These are phyloP conservation scores for Solenodon paradoxus DNA, from an alignment of 2,113 vertebrate species.

Conservation along the genomic window DNA sequence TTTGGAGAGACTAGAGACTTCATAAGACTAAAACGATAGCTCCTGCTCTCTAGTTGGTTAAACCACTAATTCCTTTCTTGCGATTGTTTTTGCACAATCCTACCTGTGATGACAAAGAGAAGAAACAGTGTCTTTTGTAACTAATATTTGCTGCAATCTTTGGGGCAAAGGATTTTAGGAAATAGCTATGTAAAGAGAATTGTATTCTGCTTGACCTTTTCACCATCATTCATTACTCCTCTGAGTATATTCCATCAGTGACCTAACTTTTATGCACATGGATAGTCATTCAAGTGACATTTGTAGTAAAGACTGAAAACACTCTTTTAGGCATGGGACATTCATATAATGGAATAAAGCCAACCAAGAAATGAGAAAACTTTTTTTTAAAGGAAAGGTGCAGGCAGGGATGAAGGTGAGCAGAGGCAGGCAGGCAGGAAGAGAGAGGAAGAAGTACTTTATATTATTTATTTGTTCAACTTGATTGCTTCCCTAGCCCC, in stretches of 20 bases:
- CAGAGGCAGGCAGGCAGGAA: too few relatives aligned
- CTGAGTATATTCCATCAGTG: background rate
- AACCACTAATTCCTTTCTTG: background rate
- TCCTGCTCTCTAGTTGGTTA: background rate
- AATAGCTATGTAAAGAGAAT: background rate
- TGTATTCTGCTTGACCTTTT: background rate
- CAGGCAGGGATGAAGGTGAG: too few relatives aligned
- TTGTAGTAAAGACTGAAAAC: background rate
- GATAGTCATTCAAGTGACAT: background rate
- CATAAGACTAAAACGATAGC: background rate
- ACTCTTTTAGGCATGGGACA: background rate
- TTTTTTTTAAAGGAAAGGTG: too few relatives aligned
- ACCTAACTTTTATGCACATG: background rate
- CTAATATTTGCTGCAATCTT: background rate
- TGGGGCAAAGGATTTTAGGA: background rate
- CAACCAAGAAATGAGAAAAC: background rate
- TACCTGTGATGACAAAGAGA: background rate
- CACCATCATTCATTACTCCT: background rate
- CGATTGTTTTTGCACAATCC: background rate
- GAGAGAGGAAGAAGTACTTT: too few relatives aligned
- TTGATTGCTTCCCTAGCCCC: too few relatives aligned
- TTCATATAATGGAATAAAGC: background rate
- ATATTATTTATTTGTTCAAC: too few relatives aligned
- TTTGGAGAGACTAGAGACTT: conserved; percentile 19
- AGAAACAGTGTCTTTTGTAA: conserved; percentile 11